phyloP scores from a whole-genome alignment of 1,140 invertebrate genomes.

The Holcopasites calliopsidis region DNA sequence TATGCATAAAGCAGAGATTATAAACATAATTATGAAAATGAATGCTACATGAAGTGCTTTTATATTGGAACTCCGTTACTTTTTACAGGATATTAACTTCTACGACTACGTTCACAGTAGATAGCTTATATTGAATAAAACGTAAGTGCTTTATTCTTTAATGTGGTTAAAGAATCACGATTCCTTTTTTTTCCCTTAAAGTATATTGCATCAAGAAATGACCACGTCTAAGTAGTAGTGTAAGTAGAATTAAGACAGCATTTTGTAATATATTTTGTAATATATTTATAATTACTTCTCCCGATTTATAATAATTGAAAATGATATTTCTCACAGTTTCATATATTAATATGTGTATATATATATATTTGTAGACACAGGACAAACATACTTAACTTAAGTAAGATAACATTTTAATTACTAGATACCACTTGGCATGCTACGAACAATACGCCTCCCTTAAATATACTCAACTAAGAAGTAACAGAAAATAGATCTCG shows the following conservation, averaged over 20 bases:
- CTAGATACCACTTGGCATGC: conserved; percentile 9
- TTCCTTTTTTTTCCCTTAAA: no score
- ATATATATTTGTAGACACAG: conserved; percentile 8
- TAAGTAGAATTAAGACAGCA: conserved; percentile 12
- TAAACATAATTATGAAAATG: not conserved
- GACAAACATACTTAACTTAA: conserved; percentile 40
- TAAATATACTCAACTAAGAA: conserved; percentile 20
- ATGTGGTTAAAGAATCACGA: not conserved
- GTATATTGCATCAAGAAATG: no score
- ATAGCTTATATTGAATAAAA: not conserved
- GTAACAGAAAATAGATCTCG: conserved; percentile 13
- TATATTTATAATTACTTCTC: not conserved
- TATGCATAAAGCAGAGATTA: conserved; percentile 1
- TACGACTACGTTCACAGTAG: not conserved
- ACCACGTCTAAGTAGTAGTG: not conserved
- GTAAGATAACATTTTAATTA: conserved; percentile 12
- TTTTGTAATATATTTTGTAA: conserved; percentile 23
- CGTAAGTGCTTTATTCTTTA: not conserved
- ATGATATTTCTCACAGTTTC: not conserved
- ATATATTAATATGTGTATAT: conserved; percentile 18
- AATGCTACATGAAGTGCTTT: not conserved
- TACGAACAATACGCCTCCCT: conserved; percentile 30
- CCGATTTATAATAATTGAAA: conserved; percentile 1
- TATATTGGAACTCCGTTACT: not conserved
- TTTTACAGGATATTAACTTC: not conserved